A percentile compares a stretch with the other conserved stretches of the same genome.
Evolutionary conservation across 1,140 invertebrate genomes (phyloP).

Genomic region (Platorchestia sp.): DNA sequence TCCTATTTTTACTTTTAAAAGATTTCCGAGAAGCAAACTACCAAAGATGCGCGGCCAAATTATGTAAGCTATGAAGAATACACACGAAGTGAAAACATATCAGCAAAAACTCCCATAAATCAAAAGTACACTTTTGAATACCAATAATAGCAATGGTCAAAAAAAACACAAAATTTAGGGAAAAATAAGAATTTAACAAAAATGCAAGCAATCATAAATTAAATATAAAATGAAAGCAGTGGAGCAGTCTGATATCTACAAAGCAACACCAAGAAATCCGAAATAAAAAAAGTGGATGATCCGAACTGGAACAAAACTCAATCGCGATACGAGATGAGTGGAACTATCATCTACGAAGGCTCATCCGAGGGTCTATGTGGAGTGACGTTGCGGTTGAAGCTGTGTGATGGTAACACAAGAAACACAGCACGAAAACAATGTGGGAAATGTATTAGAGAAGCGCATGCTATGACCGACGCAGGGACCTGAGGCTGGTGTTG

Average conservation of each 20-base stretch:
- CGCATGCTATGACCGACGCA: conserved; percentile 7
- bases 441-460: not conserved
- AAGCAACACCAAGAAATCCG: not conserved
- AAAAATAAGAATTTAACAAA: not conserved
- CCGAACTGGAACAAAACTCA: not conserved
- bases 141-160: not conserved
- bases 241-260: not conserved
- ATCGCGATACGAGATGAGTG: not conserved
- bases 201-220: not conserved
- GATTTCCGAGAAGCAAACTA: not conserved
- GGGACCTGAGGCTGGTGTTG: not conserved
- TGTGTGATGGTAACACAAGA: not conserved
- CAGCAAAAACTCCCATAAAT: not conserved
- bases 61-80: not conserved
- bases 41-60: not conserved
- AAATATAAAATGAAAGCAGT: not conserved
- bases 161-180: not conserved
- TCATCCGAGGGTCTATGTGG: not conserved
- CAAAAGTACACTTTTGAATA: not conserved
- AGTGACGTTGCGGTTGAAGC: not conserved
- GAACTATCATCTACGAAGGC: not conserved
- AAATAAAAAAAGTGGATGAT: not conserved
- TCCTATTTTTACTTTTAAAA: not conserved
- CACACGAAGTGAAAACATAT: not conserved
- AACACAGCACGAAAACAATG: not conserved